Percentiles rank a stretch among this genome's conserved stretches.
Evolutionary conservation across 2,888 invertebrate species (phyloP).

Genomic region (Dichetophora obliterata): DNA sequence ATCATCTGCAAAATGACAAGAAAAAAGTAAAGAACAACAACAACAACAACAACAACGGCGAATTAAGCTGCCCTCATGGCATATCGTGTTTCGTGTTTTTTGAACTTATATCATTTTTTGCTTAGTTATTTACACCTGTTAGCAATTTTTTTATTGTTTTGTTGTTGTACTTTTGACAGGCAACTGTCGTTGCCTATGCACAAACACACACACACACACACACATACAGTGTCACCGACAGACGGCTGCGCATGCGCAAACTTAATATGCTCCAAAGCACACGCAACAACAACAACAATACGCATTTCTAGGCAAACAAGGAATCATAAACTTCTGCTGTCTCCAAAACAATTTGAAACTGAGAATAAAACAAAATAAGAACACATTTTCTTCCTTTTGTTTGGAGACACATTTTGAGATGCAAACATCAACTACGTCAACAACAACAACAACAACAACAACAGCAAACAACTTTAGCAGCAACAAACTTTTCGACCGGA

Average conservation of each 20-base stretch:
- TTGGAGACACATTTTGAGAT: slow-evolving; percentile 31
- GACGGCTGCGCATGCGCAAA: slow-evolving; percentile 29
- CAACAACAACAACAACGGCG: slow-evolving; percentile 24
- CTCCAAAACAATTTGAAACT: background rate
- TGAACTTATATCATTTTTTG: slow-evolving; percentile 28
- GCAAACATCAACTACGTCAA: slow-evolving; percentile 9
- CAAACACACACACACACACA: background rate
- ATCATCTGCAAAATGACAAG: slow-evolving; percentile 22
- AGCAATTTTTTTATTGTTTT: slow-evolving; percentile 10
- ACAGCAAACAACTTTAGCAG: slow-evolving; percentile 8
- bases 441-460: background rate
- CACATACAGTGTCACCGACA: background rate
- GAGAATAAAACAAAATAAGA: background rate
- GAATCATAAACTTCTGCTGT: background rate
- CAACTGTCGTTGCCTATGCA: slow-evolving; percentile 14
- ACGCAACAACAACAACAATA: slow-evolving; percentile 9
- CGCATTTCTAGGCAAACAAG: background rate
- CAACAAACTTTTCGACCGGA: slow-evolving; percentile 31
- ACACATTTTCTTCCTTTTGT: slow-evolving; percentile 15
- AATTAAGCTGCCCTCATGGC: slow-evolving; percentile 28
- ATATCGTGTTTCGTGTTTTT: slow-evolving; percentile 37
- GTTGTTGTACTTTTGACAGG: slow-evolving; percentile 29
- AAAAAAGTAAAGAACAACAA: slow-evolving; percentile 46
- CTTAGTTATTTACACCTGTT: slow-evolving; percentile 19
- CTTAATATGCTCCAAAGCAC: slow-evolving; percentile 4